These are phyloP conservation scores for Helleia helle DNA, from an alignment of 2,888 invertebrate genomes.

Conservation along the genomic window DNA sequence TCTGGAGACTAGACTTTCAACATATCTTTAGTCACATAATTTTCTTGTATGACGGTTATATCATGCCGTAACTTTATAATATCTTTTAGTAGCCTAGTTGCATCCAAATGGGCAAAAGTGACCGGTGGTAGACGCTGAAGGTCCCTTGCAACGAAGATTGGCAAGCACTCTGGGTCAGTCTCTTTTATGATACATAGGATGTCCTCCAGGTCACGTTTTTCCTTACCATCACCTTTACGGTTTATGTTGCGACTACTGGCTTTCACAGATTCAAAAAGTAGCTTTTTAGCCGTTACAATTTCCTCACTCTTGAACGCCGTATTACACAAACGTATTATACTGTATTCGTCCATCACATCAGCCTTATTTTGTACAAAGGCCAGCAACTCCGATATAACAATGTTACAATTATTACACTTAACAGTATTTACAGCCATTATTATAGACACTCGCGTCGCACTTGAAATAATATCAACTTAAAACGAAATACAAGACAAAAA, in stretches of 20 bases:
- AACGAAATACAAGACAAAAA: too few relatives aligned
- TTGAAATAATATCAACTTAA: too few relatives aligned
- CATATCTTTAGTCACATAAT: background rate
- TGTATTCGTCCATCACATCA: background rate
- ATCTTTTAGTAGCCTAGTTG: slow-evolving; percentile 10
- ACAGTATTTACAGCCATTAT: background rate
- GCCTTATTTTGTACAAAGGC: background rate
- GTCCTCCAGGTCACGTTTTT: slow-evolving; percentile 14
- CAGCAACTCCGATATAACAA: background rate
- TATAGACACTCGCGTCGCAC: too few relatives aligned
- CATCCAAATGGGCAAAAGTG: slow-evolving; percentile 13
- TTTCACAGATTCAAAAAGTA: too few relatives aligned
- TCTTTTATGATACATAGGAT: slow-evolving; percentile 15
- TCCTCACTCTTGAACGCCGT: background rate
- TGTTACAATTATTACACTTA: background rate
- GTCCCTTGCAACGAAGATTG: slow-evolving; percentile 14
- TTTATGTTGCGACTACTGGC: background rate
- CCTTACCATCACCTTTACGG: slow-evolving; percentile 15
- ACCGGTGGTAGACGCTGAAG: slow-evolving; percentile 13
- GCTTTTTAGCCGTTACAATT: too few relatives aligned
- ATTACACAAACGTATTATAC: background rate
- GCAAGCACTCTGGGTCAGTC: slow-evolving; percentile 9
- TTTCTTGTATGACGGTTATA: background rate
- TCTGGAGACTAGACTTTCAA: background rate
- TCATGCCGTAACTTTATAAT: slow-evolving; percentile 2